Base-by-base conservation (phyloP, 53 echinoderm and acorn worm species). In the Holothuria leucospilota region DNA sequence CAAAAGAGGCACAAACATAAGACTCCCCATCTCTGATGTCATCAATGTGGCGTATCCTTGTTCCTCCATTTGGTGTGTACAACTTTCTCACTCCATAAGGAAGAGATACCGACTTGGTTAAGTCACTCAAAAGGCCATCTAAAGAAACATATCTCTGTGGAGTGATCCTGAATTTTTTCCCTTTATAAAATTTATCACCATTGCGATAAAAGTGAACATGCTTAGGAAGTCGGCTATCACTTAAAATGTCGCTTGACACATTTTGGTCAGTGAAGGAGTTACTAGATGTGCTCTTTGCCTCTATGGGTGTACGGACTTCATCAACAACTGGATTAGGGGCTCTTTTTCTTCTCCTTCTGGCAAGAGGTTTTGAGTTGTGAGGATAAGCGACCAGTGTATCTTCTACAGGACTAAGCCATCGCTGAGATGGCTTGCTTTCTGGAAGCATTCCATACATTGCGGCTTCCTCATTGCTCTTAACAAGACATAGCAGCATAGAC, bases 1-100 rank as follows among this genome's bases (percentile, higher is more conserved):
- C 95, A 95, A 99, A 95, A 40, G 95, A 95, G 20, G 95, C 99
- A 81, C 99, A 99, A 52, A 95, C 95, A 59, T 99, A 99, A 8
- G 95, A 83, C 65, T 90, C 87, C 4, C 95, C 95, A 82, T 99
- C 94, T 62, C 92, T 82, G 58, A 95, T 82, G 68, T 99, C 89
- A 82, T 99, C 92, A 62, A 99, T 91, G 81, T 90, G 90, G n/a
- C 68, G 89, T 39, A 94, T 69, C 58, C 72, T 61, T 13, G 75
- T 71, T 6, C 95, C 92, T 12, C 78, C 87, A 3, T 66, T 83
- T 2, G 94, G 94, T 11, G 95, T 88, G 68, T 90, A 99, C 68
- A 99, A 74, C 87, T 90, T 90, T 26, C 99, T 84, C 20, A 99
- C 99, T 6, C 99, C 99, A 29, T 99, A 99, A 2, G 99, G 99